These are phyloP conservation scores for Phyto melanocephala DNA, from an alignment of 2,888 invertebrate genomes.

Conservation along the genomic window DNA sequence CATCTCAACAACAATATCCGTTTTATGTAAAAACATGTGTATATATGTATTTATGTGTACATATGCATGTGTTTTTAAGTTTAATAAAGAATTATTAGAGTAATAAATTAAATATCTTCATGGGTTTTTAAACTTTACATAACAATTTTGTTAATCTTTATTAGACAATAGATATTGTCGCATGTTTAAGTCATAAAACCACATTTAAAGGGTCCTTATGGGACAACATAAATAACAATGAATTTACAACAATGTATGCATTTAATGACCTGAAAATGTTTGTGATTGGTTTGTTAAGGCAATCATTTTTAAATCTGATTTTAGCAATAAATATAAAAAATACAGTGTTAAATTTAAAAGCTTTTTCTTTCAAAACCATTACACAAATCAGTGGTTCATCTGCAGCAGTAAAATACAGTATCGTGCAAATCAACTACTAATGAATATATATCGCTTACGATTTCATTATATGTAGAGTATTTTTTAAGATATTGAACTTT, in stretches of 20 bases:
- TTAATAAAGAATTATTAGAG: constrained; percentile 4
- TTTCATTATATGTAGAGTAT: no score
- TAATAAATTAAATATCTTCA: not conserved
- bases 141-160: not conserved
- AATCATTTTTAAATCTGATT: not conserved
- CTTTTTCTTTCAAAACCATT: no score
- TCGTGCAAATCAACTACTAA: no score
- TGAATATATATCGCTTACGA: no score
- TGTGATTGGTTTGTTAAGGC: not conserved
- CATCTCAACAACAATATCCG: not conserved
- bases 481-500: no score
- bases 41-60: not conserved
- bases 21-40: not conserved
- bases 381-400: no score
- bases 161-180: not conserved
- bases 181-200: not conserved
- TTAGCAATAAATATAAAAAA: not conserved
- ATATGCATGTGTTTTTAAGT: not conserved
- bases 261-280: not conserved
- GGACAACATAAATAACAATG: not conserved
- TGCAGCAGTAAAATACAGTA: no score
- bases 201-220: not conserved
- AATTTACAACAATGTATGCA: not conserved
- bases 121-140: not conserved
- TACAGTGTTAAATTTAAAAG: no score